A percentile compares a stretch with the other conserved stretches of the same genome.
Evolutionary conservation across 1,140 invertebrate genomes (phyloP).

Genomic region (Bombyx mandarina): DNA sequence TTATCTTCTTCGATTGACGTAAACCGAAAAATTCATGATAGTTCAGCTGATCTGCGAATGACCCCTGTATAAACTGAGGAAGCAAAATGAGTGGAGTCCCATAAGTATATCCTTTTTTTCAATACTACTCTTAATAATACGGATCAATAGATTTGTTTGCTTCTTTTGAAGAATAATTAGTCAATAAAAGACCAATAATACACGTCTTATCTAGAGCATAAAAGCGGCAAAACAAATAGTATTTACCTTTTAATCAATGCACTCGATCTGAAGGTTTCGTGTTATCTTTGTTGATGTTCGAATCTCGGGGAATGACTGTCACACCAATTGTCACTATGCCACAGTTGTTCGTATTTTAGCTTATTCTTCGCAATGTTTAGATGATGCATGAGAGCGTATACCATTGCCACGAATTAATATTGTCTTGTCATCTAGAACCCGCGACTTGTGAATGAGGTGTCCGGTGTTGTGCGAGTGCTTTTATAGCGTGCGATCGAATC

Average conservation of each 20-base stretch:
- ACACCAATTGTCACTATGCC: slow-evolving; percentile 65
- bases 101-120: no score
- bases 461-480: slow-evolving; percentile 19
- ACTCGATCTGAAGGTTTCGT: slow-evolving; percentile 25
- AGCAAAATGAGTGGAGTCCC: no score
- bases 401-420: slow-evolving; percentile 63
- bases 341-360: slow-evolving; percentile 56
- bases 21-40: slow-evolving; percentile 29
- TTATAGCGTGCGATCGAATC: slow-evolving; percentile 27
- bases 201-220: not conserved
- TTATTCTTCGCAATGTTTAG: slow-evolving; percentile 38
- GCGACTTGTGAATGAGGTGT: slow-evolving; percentile 49
- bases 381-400: slow-evolving; percentile 61
- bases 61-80: not conserved
- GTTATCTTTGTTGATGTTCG: slow-evolving; percentile 63
- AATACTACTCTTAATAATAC: no score
- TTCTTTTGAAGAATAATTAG: no score
- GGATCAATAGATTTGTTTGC: no score
- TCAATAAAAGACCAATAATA: not conserved
- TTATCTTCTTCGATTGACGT: slow-evolving; percentile 35
- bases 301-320: slow-evolving; percentile 60
- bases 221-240: slow-evolving; percentile 33
- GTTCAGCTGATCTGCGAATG: slow-evolving; percentile 18
- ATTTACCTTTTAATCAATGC: slow-evolving; percentile 57
- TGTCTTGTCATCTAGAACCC: slow-evolving; percentile 49